Conservation (phyloP, 2,888 invertebrate species). For the Eugnorisma glareosa region DNA sequence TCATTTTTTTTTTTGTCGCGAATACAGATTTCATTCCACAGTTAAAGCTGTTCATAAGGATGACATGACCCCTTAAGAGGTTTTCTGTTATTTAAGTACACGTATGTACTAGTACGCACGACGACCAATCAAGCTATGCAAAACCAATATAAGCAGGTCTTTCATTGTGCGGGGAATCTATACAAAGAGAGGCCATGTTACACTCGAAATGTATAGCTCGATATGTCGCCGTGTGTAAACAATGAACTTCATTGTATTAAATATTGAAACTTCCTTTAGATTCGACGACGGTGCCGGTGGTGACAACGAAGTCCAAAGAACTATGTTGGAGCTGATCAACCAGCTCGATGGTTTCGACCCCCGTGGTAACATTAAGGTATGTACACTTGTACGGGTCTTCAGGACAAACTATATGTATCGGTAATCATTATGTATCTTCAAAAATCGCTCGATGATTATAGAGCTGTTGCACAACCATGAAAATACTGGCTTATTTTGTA, state of each 20-base stretch:
- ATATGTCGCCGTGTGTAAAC: too few species aligned
- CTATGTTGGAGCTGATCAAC: slow-evolving; percentile 99
- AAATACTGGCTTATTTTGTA: too few species aligned
- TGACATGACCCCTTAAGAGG: too few species aligned
- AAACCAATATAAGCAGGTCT: too few species aligned
- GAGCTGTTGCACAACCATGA: not conserved
- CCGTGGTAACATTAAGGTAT: slow-evolving; percentile 98
- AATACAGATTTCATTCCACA: not conserved
- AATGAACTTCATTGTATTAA: slow-evolving; percentile 1
- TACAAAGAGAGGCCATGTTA: too few species aligned
- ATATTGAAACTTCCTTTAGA: slow-evolving; percentile 66
- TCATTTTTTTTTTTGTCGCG: not conserved
- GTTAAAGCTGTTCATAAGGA: not conserved
- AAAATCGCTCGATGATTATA: not conserved
- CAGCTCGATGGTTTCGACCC: slow-evolving; percentile 99
- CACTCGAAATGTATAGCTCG: too few species aligned
- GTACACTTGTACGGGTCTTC: not conserved
- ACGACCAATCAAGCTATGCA: too few species aligned
- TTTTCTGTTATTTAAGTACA: too few species aligned
- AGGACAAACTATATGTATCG: not conserved
- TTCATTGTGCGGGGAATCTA: too few species aligned
- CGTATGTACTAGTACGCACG: too few species aligned
- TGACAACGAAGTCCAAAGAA: slow-evolving; percentile 99
- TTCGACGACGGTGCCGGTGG: slow-evolving; percentile 99
- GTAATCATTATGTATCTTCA: not conserved